Percentiles rank a stretch among this genome's conserved stretches.
phyloP scores from a whole-genome alignment of 2,113 vertebrate species.

The Pygoscelis adeliae region DNA sequence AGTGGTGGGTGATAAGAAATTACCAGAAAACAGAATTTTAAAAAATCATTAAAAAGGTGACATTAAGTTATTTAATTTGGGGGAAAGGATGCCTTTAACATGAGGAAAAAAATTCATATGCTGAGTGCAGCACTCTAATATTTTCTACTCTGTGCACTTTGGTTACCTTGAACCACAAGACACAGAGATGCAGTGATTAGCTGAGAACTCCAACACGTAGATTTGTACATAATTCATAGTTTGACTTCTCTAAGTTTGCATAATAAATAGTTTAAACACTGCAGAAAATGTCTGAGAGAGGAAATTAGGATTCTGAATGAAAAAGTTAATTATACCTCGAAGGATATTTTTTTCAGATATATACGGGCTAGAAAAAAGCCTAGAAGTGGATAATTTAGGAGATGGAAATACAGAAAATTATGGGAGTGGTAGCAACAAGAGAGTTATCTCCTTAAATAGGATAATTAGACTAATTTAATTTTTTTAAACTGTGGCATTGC shows the following conservation, averaged over 20 bases:
- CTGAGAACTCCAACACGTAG: slow-evolving; percentile 56
- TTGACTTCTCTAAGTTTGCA: slow-evolving; percentile 78
- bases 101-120: background rate
- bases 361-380: slow-evolving; percentile 47
- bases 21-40: background rate
- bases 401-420: slow-evolving; percentile 71
- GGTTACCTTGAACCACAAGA: slow-evolving; percentile 65
- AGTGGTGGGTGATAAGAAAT: background rate
- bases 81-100: background rate
- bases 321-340: slow-evolving; percentile 85
- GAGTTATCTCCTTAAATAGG: slow-evolving; percentile 77
- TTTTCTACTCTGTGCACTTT: slow-evolving; percentile 18
- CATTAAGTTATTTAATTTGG: background rate
- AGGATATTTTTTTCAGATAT: slow-evolving; percentile 75
- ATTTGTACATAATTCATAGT: slow-evolving; percentile 82
- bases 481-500: slow-evolving; percentile 67
- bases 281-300: slow-evolving; percentile 74
- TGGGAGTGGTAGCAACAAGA: slow-evolving; percentile 71
- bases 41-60: background rate
- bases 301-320: slow-evolving; percentile 83
- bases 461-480: slow-evolving; percentile 81
- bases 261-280: slow-evolving; percentile 84
- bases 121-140: background rate
- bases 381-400: slow-evolving; percentile 77
- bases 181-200: slow-evolving; percentile 69